These are phyloP conservation scores for Clostera curtula DNA, from an alignment of 2,888 invertebrate species.

Conservation along the genomic window DNA sequence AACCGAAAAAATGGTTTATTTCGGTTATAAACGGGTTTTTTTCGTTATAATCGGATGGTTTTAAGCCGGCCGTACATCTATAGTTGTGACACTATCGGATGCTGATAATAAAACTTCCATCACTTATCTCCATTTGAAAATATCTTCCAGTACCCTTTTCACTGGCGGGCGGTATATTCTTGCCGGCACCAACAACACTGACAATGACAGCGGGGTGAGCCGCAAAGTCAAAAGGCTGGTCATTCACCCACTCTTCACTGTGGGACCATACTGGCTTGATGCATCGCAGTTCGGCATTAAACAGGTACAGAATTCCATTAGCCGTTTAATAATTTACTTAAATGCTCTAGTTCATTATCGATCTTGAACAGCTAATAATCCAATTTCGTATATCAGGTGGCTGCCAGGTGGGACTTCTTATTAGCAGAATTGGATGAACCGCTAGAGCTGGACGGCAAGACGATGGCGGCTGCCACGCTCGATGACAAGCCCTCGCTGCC, in stretches of 20 bases:
- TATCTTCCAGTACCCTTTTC: conserved; percentile 42
- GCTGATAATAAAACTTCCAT: too few species aligned
- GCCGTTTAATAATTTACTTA: neutral
- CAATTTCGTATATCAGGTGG: conserved; percentile 35
- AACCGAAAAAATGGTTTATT: too few species aligned
- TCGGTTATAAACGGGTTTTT: too few species aligned
- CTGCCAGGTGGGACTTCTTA: conserved; percentile 58
- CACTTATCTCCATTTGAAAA: too few species aligned
- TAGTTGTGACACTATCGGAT: too few species aligned
- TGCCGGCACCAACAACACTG: conserved; percentile 56
- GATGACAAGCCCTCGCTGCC: conserved; percentile 28
- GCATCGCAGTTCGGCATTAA: conserved; percentile 37
- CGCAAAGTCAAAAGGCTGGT: conserved; percentile 44
- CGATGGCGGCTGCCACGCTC: conserved; percentile 41
- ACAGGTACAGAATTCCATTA: conserved; percentile 29
- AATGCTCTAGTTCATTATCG: too few species aligned
- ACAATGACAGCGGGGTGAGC: conserved; percentile 34
- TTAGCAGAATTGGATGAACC: conserved; percentile 53
- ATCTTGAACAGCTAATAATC: neutral
- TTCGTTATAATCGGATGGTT: too few species aligned
- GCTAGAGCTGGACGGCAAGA: conserved; percentile 42
- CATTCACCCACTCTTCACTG: conserved; percentile 56
- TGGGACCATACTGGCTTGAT: conserved; percentile 64
- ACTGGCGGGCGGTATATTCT: conserved; percentile 35
- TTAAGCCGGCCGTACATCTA: too few species aligned